Evolutionary conservation across 2,888 invertebrate genomes (phyloP).

Genomic region (Coenonympha arcania): DNA sequence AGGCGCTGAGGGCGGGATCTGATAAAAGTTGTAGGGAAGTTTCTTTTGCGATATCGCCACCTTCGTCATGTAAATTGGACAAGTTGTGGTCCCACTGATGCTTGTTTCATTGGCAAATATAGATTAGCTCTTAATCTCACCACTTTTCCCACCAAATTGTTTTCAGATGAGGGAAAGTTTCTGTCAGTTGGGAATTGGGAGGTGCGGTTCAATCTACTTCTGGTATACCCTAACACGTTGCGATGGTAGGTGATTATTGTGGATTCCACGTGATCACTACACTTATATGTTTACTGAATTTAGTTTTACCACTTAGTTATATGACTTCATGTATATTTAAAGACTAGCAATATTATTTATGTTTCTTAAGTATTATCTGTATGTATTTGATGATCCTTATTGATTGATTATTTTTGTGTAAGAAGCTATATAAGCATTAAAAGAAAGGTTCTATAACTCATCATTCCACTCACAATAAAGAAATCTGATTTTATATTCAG

Average conservation of each 20-base stretch:
- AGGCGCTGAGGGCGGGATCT: conserved; percentile 64
- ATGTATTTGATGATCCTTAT: no score
- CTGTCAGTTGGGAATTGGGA: conserved; percentile 19
- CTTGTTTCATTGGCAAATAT: conserved; percentile 63
- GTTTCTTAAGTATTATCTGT: no score
- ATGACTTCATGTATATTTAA: no score
- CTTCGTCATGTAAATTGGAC: conserved; percentile 72
- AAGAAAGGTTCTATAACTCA: no score
- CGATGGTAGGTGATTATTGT: not conserved
- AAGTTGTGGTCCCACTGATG: conserved; percentile 60
- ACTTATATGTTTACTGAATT: not conserved
- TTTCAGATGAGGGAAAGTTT: conserved; percentile 39
- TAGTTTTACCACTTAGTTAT: not conserved
- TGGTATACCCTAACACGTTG: not conserved
- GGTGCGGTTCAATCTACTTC: conserved; percentile 5
- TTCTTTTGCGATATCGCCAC: conserved; percentile 72
- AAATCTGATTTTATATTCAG: not conserved
- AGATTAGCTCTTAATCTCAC: conserved; percentile 61
- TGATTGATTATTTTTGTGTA: no score
- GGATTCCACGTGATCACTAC: not conserved
- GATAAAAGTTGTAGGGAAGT: conserved; percentile 69
- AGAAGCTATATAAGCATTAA: no score
- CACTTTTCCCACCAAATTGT: conserved; percentile 51
- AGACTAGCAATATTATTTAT: no score
- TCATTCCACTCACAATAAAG: no score